Evolutionary conservation across 2,797 vertebrate genomes (phyloP).

Genomic region (Limnodromus scolopaceus): DNA sequence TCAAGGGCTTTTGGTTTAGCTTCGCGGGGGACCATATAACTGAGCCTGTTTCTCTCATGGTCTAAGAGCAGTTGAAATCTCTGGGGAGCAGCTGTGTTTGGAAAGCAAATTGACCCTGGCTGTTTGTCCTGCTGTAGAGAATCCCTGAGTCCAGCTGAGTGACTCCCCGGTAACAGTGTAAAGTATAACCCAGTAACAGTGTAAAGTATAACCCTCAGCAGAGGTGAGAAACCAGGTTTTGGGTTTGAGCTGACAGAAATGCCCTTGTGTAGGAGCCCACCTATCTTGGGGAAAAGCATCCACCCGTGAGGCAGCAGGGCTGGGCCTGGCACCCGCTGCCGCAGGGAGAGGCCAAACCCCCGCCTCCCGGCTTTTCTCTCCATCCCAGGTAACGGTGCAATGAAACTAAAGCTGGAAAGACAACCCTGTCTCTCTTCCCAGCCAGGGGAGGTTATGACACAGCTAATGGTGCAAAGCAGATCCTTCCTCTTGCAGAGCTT

Average conservation of each 20-base stretch:
- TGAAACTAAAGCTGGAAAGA: neutral
- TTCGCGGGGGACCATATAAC: neutral
- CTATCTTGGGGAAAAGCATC: neutral
- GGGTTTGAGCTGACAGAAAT: neutral
- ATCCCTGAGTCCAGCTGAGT: neutral
- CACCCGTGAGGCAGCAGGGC: fast-evolving
- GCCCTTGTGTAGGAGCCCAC: neutral
- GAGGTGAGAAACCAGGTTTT: neutral
- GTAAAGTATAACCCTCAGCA: neutral
- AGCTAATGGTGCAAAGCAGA: neutral
- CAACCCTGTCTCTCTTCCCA: neutral
- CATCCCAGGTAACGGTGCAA: neutral
- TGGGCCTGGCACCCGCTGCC: neutral
- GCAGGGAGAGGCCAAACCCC: neutral
- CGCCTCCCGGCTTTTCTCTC: neutral
- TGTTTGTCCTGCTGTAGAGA: neutral
- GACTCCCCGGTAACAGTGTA: neutral
- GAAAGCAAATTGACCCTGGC: neutral
- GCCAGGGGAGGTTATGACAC: neutral
- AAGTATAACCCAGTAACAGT: neutral
- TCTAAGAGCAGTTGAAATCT: neutral
- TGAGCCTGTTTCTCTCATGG: neutral
- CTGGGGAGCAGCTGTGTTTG: neutral
- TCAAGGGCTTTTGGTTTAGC: neutral
- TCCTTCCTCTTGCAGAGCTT: neutral